Evolutionary conservation across 1,140 invertebrate species (phyloP), one percentile per base, ranked within the genome.

Genomic region (Bombus consobrinus): DNA sequence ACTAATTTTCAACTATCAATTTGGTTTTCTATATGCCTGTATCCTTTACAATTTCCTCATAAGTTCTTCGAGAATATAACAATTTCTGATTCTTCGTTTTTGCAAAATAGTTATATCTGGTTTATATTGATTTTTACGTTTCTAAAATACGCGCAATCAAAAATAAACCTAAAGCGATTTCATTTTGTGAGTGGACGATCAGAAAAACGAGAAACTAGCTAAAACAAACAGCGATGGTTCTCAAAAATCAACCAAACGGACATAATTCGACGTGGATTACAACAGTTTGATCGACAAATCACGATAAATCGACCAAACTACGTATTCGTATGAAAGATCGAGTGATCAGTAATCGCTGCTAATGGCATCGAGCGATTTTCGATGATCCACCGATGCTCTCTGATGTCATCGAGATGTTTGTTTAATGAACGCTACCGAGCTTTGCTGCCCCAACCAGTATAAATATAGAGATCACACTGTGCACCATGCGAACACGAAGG

Each of bases 401-500:
- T 68, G 77, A 79, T 79, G 77, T 79, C 62, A 68, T 68, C 41
- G 77, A 47, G 77, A 47, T 47, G 62, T 79, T 79, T 68, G 77
- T 79, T 79, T 79, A 79, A 79, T 41, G 25, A 68, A 68, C 77
- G 41, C 32, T 32, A 79, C 32, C 62, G n/a, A 79, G 37, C 57
- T 62, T 62, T 28, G n/a, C 73, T 28, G 22, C 47, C 6, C 25
- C 41, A 25, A 47, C 41, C 34, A 34, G 77, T 79, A 68, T 79
- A 79, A 79, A 79, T 79, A 79, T 79, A 79, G 41, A 79, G 77
- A 79, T 79, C 62, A 47, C 41, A 47, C 41, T 32, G 41, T 25
- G 18, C 22, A 39, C 69, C 3, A 13, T 34, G 22, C 22, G 1
- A 2, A 57, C 47, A 37, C 25, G 34, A 25, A 37, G 34, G 34